phyloP scores from a whole-genome alignment of 1,140 invertebrate species.

The Calephelis virginiensis region DNA sequence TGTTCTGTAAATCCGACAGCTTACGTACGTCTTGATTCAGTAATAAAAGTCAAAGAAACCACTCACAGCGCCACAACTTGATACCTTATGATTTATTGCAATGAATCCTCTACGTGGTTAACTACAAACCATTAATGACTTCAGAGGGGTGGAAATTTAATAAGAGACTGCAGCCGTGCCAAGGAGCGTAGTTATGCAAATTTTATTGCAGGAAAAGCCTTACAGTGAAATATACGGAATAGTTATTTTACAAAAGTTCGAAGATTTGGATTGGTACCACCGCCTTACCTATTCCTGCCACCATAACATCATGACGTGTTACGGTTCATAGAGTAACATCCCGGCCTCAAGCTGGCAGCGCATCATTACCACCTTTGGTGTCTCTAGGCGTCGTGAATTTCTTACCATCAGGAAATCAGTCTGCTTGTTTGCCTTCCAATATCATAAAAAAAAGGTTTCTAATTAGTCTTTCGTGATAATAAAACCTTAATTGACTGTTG shows the following conservation, averaged over 20 bases:
- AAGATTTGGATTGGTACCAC: too few species aligned
- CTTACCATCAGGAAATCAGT: too few species aligned
- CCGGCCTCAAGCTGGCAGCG: too few species aligned
- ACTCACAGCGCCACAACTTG: slow-evolving; percentile 46
- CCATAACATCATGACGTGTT: too few species aligned
- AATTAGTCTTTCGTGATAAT: too few species aligned
- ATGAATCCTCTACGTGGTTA: slow-evolving; percentile 48
- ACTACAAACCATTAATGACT: slow-evolving; percentile 74
- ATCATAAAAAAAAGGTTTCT: too few species aligned
- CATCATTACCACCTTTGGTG: too few species aligned
- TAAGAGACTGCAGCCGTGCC: slow-evolving; percentile 64
- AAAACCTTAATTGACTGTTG: too few species aligned
- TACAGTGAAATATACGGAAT: slow-evolving; percentile 41
- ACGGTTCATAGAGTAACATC: too few species aligned
- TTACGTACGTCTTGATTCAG: slow-evolving; percentile 55
- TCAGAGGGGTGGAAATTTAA: slow-evolving; percentile 74
- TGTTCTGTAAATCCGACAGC: slow-evolving; percentile 36
- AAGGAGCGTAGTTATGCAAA: slow-evolving; percentile 75
- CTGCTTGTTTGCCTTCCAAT: too few species aligned
- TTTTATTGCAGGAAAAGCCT: slow-evolving; percentile 73
- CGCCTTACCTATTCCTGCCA: too few species aligned
- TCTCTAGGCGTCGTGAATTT: too few species aligned
- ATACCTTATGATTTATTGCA: slow-evolving; percentile 41
- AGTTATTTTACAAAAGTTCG: slow-evolving; percentile 15
- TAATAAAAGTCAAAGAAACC: slow-evolving; percentile 62